Evolutionary conservation across 2,888 invertebrate genomes (phyloP), one percentile per base, ranked within the genome.

Genomic region (Drosophila robusta): DNA sequence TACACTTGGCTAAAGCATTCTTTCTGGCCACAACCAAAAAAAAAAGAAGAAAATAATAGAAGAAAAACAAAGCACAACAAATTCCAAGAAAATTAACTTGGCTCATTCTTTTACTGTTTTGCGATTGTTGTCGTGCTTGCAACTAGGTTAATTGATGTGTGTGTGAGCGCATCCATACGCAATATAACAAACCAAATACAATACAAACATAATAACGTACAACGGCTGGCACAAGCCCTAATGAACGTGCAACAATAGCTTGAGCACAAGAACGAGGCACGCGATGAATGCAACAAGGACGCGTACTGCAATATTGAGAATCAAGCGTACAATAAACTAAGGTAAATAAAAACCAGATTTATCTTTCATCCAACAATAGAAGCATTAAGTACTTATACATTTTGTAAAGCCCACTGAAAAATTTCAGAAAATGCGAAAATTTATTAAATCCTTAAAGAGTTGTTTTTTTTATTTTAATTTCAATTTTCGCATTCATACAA

Each of bases 71-170:
- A 57, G 60, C 52, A 42, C 22, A 68, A 45, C 55, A 66, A 77
- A 67, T 74, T 70, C 79, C 70, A 71, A 56, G 86, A 78, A 85
- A 82, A 82, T 82, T 82, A 82, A 82, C 81, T 83, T 66, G 77
- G 67, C 50, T 46, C 51, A 72, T 73, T 75, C 55, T 61, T 62
- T 36, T 14, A 50, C 61, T 66, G 46, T 62, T 55, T 47, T 66
- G 64, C 56, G 47, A 24, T 56, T 63, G 47, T 45, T 56, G 52
- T 50, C 74, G 67, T 60, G 61, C 60, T 41, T 55, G 42, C 70
- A 85, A 75, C 61, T 82, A 56, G 80, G 86, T 73, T 82, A 82
- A 83, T 83, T 86, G 87, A 76, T 76, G 86, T 76, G 71, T 80
- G 80, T 70, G 65, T 58, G 56, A 41, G 57, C 47, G 69, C 60